Conservation (phyloP, 2,113 vertebrate genomes). For the Callionymus lyra region DNA sequence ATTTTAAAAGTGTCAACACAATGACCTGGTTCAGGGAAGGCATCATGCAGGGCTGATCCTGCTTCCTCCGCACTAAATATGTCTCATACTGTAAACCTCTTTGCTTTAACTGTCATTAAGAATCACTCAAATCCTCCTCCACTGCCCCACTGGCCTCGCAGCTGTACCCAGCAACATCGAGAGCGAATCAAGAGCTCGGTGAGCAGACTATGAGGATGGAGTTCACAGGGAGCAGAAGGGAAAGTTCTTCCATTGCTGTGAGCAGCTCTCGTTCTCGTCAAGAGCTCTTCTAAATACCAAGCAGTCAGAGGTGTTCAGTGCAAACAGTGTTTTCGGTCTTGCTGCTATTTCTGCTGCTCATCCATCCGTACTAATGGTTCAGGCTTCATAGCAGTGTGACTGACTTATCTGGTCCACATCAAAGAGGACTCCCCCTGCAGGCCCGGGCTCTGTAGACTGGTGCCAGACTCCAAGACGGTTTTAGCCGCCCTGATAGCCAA, state of each 20-base stretch:
- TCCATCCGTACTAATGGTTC: conserved; percentile 3
- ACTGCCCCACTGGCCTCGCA: conserved; percentile 1
- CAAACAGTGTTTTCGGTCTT: conserved; percentile 14
- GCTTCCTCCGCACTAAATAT: conserved; percentile 7
- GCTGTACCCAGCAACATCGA: not conserved
- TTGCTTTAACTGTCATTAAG: conserved; percentile 4
- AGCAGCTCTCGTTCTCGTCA: conserved; percentile 34
- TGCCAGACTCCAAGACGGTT: conserved; percentile 35
- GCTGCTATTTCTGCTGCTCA: conserved; percentile 1
- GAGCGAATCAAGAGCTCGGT: conserved; percentile 11
- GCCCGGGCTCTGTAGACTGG: conserved; percentile 20
- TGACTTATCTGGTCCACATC: conserved; percentile 53
- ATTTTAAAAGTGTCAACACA: not conserved
- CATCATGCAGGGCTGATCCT: conserved; percentile 6
- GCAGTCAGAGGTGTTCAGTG: conserved; percentile 15
- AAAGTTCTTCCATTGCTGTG: conserved; percentile 23
- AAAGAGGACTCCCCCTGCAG: conserved; percentile 32
- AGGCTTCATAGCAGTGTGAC: conserved; percentile 32
- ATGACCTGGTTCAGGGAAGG: conserved; percentile 14
- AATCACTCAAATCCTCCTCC: not conserved
- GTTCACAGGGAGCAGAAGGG: no score
- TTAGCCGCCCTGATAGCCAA: conserved; percentile 40
- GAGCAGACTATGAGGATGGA: conserved; percentile 1
- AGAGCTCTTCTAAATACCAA: conserved; percentile 33
- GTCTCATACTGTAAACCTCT: conserved; percentile 5